A percentile compares a stretch with the other conserved stretches of the same genome.
phyloP scores from a whole-genome alignment of 2,888 invertebrate species.

The Cyrtodaria siliqua region DNA sequence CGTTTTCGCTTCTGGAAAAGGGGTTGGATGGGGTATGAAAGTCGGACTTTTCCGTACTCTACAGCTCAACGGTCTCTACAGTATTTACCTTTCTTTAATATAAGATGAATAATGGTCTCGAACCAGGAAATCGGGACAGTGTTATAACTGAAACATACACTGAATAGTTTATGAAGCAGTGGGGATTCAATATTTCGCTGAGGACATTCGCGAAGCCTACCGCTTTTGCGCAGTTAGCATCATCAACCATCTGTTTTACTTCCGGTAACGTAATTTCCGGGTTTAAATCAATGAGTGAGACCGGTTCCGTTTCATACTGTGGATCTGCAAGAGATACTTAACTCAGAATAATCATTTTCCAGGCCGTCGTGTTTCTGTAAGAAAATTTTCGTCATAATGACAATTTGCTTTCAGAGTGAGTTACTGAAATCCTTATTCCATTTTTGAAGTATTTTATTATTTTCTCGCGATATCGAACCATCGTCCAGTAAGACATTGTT shows the following conservation, averaged over 20 bases:
- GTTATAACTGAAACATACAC: neutral
- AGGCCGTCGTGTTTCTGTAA: too few relatives aligned
- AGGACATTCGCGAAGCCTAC: constrained; percentile 1
- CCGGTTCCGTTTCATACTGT: too few relatives aligned
- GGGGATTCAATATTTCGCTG: neutral
- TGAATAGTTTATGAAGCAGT: constrained; percentile 1
- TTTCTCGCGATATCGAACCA: too few relatives aligned
- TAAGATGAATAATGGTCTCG: constrained; percentile 10
- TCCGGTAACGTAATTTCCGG: constrained; percentile 1
- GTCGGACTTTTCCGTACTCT: neutral
- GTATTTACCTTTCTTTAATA: constrained; percentile 4
- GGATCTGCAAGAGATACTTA: too few relatives aligned
- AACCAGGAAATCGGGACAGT: neutral
- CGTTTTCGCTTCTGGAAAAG: too few relatives aligned
- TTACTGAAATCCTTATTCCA: too few relatives aligned
- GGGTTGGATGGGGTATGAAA: too few relatives aligned
- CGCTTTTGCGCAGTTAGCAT: constrained; percentile 6
- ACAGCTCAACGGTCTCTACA: neutral
- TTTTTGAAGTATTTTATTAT: too few relatives aligned
- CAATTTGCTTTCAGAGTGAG: too few relatives aligned
- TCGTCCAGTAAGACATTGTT: too few relatives aligned
- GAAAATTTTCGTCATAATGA: too few relatives aligned
- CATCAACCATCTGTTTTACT: neutral
- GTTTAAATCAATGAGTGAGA: neutral
- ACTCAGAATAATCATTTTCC: too few relatives aligned